These are phyloP conservation scores for Ceyx margarethae DNA, from an alignment of 2,113 vertebrate species.

Conservation along the genomic window DNA sequence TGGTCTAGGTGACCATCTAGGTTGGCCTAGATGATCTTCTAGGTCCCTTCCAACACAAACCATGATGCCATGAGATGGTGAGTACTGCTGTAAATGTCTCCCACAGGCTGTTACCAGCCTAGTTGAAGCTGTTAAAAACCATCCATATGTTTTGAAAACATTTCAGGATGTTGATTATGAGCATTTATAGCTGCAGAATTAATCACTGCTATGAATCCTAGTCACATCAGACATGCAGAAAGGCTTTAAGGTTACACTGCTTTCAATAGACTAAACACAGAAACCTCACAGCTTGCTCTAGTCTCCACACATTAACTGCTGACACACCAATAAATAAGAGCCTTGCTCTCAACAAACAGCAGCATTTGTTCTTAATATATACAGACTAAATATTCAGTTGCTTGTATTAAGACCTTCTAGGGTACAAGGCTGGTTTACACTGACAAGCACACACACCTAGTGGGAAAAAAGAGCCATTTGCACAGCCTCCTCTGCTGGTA, in stretches of 20 bases:
- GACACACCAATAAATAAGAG: background rate
- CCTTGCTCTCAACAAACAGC: background rate
- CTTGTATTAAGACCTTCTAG: background rate
- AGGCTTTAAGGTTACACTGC: background rate
- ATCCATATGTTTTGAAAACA: conserved; percentile 13
- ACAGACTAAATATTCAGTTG: background rate
- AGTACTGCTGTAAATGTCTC: background rate
- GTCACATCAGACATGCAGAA: background rate
- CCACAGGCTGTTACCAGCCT: background rate
- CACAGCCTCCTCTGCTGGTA: background rate
- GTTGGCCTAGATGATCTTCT: background rate
- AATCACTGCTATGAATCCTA: background rate
- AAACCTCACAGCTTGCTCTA: background rate
- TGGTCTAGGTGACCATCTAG: too few species aligned
- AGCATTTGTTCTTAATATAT: background rate
- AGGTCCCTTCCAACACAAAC: background rate
- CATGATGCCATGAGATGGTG: background rate
- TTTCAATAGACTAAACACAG: background rate
- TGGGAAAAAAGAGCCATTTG: background rate
- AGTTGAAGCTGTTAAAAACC: background rate
- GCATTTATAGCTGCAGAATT: background rate
- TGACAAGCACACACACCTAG: background rate
- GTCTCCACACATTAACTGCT: background rate
- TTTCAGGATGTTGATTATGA: background rate
- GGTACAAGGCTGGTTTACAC: background rate